Conservation (phyloP, 2,113 vertebrate genomes). For the Odontophorus gujanensis region DNA sequence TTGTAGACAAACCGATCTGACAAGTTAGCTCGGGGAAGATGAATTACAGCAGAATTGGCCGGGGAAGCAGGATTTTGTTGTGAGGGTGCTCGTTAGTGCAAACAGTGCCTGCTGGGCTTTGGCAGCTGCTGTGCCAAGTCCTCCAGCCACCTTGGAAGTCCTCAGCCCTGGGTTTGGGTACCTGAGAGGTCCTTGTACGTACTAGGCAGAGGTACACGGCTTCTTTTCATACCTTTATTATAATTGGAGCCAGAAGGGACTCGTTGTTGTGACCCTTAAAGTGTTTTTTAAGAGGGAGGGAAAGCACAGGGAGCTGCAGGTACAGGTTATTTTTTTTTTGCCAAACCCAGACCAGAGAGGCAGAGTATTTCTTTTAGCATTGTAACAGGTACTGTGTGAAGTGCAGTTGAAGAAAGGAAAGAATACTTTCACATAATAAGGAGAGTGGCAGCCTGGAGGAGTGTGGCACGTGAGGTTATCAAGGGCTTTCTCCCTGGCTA, state of each 20-base stretch:
- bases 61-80: constrained; percentile 18
- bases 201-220: fast-evolving
- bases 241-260: not conserved
- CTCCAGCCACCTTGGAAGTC: not conserved
- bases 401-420: not conserved
- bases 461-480: not conserved
- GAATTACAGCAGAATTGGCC: constrained; percentile 38
- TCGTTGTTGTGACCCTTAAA: fast-evolving
- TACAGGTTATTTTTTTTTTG: not conserved
- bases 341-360: fast-evolving
- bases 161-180: not conserved
- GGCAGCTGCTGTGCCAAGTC: not conserved
- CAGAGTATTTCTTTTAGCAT: not conserved
- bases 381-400: fast-evolving
- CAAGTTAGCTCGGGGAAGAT: constrained; percentile 76
- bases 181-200: not conserved
- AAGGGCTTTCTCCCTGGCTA: not conserved
- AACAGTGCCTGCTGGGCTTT: constrained; percentile 42
- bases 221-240: fast-evolving
- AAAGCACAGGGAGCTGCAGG: not conserved
- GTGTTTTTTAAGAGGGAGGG: not conserved
- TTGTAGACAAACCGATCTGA: constrained; percentile 79
- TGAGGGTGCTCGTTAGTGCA: not conserved
- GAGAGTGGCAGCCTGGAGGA: not conserved
- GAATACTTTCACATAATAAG: not conserved